A percentile compares a stretch with the other conserved stretches of the same genome.
Conservation (phyloP, 2,113 vertebrate genomes). For the Eulemur rufifrons region DNA sequence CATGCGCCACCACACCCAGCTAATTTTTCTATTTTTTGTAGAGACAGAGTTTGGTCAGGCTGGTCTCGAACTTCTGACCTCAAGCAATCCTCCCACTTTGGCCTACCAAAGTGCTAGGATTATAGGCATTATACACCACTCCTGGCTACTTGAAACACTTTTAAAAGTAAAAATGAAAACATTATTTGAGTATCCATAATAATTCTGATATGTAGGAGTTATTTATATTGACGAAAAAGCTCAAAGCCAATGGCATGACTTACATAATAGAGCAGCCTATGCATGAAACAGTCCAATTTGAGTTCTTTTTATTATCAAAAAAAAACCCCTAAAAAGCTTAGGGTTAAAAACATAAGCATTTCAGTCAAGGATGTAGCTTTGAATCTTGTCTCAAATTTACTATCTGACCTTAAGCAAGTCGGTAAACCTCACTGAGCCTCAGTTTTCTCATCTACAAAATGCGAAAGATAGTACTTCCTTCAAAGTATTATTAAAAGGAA, state of each 20-base stretch:
- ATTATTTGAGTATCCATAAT: neutral
- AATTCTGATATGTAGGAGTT: neutral
- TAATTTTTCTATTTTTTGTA: no score
- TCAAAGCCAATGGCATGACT: constrained; percentile 21
- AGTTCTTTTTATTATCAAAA: neutral
- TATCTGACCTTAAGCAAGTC: neutral
- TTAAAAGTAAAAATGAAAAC: neutral
- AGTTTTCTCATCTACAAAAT: constrained; percentile 44
- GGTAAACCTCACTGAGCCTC: neutral
- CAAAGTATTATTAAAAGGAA: constrained; percentile 40
- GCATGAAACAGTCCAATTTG: neutral
- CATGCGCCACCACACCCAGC: rapidly evolving
- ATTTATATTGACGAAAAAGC: neutral
- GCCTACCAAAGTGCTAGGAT: no score
- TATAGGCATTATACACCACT: no score
- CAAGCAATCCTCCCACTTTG: no score
- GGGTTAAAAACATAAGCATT: constrained; percentile 36
- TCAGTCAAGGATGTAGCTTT: constrained; percentile 25
- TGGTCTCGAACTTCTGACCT: no score
- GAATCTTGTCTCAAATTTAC: constrained; percentile 39
- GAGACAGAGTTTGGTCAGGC: no score
- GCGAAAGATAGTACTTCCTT: constrained; percentile 5
- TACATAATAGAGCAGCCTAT: neutral
- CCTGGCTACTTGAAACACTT: neutral
- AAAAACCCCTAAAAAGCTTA: neutral